Evolutionary conservation across 2,888 invertebrate species (phyloP), one percentile per base, ranked within the genome.

Genomic region (Phaonia tiefii): DNA sequence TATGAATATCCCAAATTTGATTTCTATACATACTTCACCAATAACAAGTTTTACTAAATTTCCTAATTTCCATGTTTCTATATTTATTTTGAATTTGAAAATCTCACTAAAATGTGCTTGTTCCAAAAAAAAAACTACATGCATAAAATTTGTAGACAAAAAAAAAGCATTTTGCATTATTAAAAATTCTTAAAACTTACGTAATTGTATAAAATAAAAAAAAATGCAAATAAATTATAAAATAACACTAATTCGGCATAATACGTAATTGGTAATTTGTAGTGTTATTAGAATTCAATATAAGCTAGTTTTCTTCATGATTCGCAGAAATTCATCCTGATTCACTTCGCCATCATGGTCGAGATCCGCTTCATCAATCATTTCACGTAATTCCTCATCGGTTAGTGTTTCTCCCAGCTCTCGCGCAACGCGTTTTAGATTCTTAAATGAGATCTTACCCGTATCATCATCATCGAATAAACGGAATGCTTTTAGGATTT

Each of bases 381-480:
- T 99, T 91, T 98, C 98, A 88, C 96, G 94, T 51, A 99, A 91
- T 90, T 99, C 99, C 89, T 99, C 98, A 91, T 99, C 99, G n/a
- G 97, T 97, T 71, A 99, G 92, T 86, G 96, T 97, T 91, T 99
- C 99, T 0, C 98, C 99, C 58, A 99, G 92, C 90, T 99, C 98
- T 84, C 95, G 95, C 1, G 99, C 97, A n/a, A 99, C 98, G 84
- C 97, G 92, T 89, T 98, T 97, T 37, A 99, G 92, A 91, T 99
- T 98, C 87, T 96, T 96, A 88, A 98, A 97, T 26, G 97, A 96
- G 83, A 99, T 99, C 92, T 96, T 97, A 84, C 98, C 98, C 80
- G 98, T 98, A 87, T 97, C 96, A 90, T 99, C 98, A 91, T 97
- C 97, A 92, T 99, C 99, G 92, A 99, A 99, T 17, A 99, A 92